Percentiles rank a stretch among this genome's conserved stretches.
phyloP scores from a whole-genome alignment of 2,113 vertebrate species.

The Orthonyx spaldingii region DNA sequence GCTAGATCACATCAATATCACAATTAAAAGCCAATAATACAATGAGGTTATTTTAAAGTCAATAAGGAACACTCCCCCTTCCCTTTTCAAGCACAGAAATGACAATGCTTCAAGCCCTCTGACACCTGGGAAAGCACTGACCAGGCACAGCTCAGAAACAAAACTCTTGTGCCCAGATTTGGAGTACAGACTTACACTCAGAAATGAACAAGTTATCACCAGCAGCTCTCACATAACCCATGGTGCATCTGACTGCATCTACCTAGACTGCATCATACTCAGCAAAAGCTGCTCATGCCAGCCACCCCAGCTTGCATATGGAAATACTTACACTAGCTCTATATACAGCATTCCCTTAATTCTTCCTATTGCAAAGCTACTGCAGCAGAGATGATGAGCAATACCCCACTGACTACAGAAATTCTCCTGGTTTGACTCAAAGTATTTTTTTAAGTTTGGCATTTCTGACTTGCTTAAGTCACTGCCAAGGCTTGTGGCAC shows the following conservation, averaged over 20 bases:
- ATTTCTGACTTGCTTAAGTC: neutral
- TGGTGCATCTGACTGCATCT: neutral
- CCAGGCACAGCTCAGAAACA: neutral
- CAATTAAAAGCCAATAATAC: neutral
- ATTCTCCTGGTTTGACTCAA: neutral
- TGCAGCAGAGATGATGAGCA: neutral
- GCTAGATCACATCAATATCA: neutral
- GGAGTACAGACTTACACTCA: neutral
- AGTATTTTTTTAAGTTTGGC: neutral
- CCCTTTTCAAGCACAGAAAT: neutral
- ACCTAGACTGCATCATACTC: neutral
- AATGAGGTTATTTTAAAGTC: neutral
- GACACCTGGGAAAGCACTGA: neutral
- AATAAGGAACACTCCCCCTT: neutral
- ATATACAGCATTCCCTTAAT: neutral
- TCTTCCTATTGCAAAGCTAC: neutral
- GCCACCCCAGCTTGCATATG: neutral
- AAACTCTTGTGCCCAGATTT: neutral
- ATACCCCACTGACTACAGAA: neutral
- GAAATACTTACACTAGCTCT: neutral
- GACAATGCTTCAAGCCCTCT: neutral
- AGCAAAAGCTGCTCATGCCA: neutral
- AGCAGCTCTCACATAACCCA: neutral
- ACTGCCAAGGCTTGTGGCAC: rapidly evolving
- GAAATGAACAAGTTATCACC: neutral